A percentile compares a stretch with the other conserved stretches of the same genome.
Evolutionary conservation across 53 echinoderm and acorn worm species (phyloP).

Genomic region (Mesocentrotus franciscanus): DNA sequence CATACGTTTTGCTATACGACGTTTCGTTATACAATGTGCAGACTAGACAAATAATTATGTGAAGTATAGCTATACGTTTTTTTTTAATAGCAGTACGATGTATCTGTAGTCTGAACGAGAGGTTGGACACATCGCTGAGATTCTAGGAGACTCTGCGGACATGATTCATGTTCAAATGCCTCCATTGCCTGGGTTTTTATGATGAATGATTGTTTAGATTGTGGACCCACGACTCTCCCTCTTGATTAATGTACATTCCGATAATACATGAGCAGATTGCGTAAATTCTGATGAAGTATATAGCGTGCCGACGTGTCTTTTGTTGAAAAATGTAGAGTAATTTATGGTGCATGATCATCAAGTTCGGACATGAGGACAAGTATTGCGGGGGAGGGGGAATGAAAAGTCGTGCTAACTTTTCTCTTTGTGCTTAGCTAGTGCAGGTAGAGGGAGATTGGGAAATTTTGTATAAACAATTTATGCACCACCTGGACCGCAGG

Average conservation of each 20-base stretch:
- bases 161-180: slow-evolving; percentile 6
- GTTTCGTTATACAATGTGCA: too few relatives aligned
- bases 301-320: not conserved
- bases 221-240: not conserved
- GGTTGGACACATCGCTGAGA: not conserved
- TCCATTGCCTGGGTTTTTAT: slow-evolving; percentile 1
- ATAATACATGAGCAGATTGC: not conserved
- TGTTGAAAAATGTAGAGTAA: not conserved
- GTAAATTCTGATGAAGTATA: not conserved
- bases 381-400: not conserved
- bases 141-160: not conserved
- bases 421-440: not conserved
- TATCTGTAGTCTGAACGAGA: too few relatives aligned
- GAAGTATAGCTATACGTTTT: too few relatives aligned
- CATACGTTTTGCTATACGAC: too few relatives aligned
- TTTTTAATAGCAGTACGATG: too few relatives aligned
- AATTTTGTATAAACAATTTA: not conserved
- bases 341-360: not conserved
- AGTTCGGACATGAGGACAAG: not conserved
- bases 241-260: slow-evolving; percentile 3
- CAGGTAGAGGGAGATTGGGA: not conserved
- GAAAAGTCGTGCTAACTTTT: not conserved
- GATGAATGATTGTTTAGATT: slow-evolving; percentile 36
- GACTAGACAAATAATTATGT: too few relatives aligned
- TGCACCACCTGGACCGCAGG: not conserved